Conservation (phyloP, 2,113 vertebrate species). For the Upupa epops region DNA sequence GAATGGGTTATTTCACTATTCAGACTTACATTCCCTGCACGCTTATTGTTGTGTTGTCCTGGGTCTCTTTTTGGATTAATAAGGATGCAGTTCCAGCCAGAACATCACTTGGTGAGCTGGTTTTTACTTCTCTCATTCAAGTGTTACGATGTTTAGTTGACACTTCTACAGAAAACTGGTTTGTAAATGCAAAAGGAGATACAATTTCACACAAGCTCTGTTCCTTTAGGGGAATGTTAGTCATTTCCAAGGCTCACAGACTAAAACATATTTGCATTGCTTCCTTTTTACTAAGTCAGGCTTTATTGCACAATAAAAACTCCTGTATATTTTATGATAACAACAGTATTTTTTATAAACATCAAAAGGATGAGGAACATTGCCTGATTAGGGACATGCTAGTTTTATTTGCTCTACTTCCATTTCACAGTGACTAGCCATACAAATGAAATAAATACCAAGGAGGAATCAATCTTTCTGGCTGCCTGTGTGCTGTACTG, state of each 20-base stretch:
- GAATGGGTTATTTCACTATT: slow-evolving; percentile 99
- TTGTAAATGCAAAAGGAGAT: not conserved
- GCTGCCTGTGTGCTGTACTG: rapidly evolving
- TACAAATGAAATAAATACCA: not conserved
- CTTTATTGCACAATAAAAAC: not conserved
- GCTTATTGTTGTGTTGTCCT: slow-evolving; percentile 95
- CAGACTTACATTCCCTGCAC: slow-evolving; percentile 99
- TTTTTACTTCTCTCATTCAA: not conserved
- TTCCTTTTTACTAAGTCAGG: not conserved
- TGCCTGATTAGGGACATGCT: not conserved
- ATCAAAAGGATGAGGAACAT: not conserved
- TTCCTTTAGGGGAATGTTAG: not conserved
- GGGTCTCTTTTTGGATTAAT: slow-evolving; percentile 99
- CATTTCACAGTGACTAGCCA: rapidly evolving
- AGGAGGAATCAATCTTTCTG: not conserved
- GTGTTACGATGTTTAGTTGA: not conserved
- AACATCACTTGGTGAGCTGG: slow-evolving; percentile 89
- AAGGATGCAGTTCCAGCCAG: slow-evolving; percentile 97
- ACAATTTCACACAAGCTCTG: not conserved
- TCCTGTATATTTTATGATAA: not conserved
- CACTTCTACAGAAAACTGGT: not conserved
- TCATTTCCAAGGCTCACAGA: not conserved
- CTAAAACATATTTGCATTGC: not conserved
- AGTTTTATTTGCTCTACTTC: not conserved
- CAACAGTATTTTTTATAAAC: not conserved